Evolutionary conservation across 2,797 vertebrate species (phyloP).

Genomic region (Zalophus californianus): DNA sequence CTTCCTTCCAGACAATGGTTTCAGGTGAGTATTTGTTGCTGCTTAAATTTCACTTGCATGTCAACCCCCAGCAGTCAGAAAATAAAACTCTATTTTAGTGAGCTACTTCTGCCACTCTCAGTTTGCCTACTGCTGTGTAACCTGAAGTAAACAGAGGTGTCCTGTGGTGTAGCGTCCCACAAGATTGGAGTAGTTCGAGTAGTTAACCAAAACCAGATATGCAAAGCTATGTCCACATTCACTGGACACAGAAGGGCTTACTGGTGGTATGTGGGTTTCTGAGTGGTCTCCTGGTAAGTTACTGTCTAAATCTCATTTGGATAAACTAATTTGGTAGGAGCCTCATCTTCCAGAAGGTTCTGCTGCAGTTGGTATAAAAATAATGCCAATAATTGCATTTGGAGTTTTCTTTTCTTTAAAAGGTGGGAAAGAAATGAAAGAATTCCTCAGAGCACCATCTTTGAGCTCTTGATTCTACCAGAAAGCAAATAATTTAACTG

Average conservation of each 20-base stretch:
- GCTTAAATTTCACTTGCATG: neutral
- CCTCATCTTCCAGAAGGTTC: slow-evolving; percentile 58
- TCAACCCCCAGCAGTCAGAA: neutral
- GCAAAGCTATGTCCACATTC: accelerated
- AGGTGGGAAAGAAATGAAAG: slow-evolving; percentile 67
- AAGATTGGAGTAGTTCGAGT: neutral
- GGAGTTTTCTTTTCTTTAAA: slow-evolving; percentile 69
- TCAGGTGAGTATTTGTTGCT: neutral
- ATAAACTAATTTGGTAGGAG: slow-evolving; percentile 46
- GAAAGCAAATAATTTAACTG: slow-evolving; percentile 70
- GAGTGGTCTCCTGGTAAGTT: neutral
- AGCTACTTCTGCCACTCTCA: neutral
- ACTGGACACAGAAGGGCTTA: neutral
- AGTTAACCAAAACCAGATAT: neutral
- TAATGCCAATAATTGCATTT: slow-evolving; percentile 56
- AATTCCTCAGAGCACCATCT: slow-evolving; percentile 57
- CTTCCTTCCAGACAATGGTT: neutral
- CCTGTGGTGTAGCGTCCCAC: neutral
- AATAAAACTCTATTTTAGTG: neutral
- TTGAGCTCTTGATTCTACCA: neutral
- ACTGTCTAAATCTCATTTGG: slow-evolving; percentile 18
- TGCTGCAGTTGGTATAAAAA: slow-evolving; percentile 45
- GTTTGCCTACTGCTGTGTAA: neutral
- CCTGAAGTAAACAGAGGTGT: neutral
- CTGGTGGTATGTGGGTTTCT: neutral